Conservation (phyloP, 2,797 vertebrate species). For the Cryptoblepharus egeriae region DNA sequence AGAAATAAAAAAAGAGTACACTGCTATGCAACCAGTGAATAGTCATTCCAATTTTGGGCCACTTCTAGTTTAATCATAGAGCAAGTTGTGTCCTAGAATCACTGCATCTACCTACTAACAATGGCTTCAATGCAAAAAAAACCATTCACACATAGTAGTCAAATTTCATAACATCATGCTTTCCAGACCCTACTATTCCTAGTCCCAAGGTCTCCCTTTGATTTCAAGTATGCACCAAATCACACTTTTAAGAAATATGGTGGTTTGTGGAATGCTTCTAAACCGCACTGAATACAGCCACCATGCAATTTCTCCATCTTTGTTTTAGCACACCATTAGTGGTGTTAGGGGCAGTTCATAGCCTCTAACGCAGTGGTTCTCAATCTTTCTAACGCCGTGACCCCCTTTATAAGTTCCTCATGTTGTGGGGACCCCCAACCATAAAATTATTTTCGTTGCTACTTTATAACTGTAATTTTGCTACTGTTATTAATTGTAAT, state of each 20-base stretch:
- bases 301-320: constrained; percentile 16
- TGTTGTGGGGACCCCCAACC: too few species aligned
- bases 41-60: constrained; percentile 17
- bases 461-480: too few species aligned
- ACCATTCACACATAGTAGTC: constrained; percentile 15
- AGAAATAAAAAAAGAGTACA: not conserved
- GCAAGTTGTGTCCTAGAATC: constrained; percentile 35
- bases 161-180: constrained; percentile 31
- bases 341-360: too few species aligned
- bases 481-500: too few species aligned
- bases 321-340: not conserved
- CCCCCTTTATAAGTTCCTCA: too few species aligned
- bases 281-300: constrained; percentile 48
- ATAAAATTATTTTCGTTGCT: too few species aligned
- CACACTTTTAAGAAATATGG: not conserved
- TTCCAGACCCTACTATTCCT: constrained; percentile 62
- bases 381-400: too few species aligned
- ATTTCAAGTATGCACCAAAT: constrained; percentile 23
- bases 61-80: not conserved
- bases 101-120: constrained; percentile 25
- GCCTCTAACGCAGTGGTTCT: too few species aligned
- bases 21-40: not conserved
- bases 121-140: constrained; percentile 7
- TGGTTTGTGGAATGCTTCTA: not conserved
- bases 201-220: constrained; percentile 28